Conservation (phyloP, 2,888 invertebrate species). For the Metallyticus violacea region DNA sequence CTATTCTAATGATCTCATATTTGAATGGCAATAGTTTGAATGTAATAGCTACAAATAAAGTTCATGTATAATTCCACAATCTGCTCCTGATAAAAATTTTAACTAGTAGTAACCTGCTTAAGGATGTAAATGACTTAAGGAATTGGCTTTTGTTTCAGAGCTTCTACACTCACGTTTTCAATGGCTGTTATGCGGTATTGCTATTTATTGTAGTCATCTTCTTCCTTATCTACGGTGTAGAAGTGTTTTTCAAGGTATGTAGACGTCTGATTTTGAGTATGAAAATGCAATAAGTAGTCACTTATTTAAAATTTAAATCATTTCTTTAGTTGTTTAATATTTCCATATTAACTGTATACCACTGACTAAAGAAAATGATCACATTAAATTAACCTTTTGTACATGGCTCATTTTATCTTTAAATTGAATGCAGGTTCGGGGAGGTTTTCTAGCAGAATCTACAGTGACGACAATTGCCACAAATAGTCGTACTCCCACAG, state of each 20-base stretch:
- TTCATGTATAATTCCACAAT: too few species aligned
- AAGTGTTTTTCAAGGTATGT: constrained; percentile 87
- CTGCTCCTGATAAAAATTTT: background rate
- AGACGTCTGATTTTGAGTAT: background rate
- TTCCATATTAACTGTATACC: background rate
- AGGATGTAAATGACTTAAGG: background rate
- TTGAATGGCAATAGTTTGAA: too few species aligned
- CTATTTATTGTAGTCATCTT: constrained; percentile 87
- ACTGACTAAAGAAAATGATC: background rate
- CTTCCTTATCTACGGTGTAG: constrained; percentile 91
- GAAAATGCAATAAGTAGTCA: background rate
- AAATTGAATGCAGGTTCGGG: constrained; percentile 60
- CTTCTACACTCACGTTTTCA: constrained; percentile 83
- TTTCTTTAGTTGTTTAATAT: background rate
- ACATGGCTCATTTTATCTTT: too few species aligned
- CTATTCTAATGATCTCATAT: too few species aligned
- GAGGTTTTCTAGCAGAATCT: constrained; percentile 74
- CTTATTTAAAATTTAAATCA: background rate
- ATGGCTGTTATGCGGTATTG: constrained; percentile 88
- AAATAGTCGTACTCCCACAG: constrained; percentile 44
- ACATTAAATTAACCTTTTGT: too few species aligned
- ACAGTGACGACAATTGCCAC: constrained; percentile 59
- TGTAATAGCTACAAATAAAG: too few species aligned
- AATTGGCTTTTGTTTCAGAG: constrained; percentile 47
- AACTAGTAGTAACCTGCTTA: background rate